Percentiles rank a stretch among this genome's conserved stretches.
These are phyloP conservation scores for Orestias chungarensis DNA, from an alignment of 2,797 vertebrate species.

Conservation along the genomic window DNA sequence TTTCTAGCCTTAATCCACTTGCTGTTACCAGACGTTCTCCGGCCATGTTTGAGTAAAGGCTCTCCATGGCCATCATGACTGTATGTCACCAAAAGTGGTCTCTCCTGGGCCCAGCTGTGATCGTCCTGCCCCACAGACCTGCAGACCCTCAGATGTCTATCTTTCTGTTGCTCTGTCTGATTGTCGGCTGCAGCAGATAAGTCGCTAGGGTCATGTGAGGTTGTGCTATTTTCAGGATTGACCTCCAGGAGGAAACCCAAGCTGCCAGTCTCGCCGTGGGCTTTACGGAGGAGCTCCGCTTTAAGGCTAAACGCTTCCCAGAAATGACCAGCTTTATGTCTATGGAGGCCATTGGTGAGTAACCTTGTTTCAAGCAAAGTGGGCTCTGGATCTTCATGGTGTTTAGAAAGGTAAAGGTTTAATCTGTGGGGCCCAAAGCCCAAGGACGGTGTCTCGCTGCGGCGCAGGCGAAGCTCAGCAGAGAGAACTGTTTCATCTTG, in stretches of 20 bases:
- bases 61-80: slow-evolving; percentile 82
- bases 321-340: slow-evolving; percentile 40
- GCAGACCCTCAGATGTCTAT: slow-evolving; percentile 77
- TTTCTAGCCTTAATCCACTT: slow-evolving; percentile 68
- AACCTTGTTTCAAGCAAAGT: slow-evolving; percentile 76
- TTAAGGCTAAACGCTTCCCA: slow-evolving; percentile 83
- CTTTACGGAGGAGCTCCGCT: slow-evolving; percentile 70
- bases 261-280: slow-evolving; percentile 51
- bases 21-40: slow-evolving; percentile 56
- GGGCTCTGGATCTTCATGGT: slow-evolving; percentile 53
- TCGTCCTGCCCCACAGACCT: slow-evolving; percentile 81
- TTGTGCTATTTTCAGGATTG: slow-evolving; percentile 68
- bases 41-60: slow-evolving; percentile 73
- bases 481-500: slow-evolving; percentile 82
- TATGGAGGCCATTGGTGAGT: slow-evolving; percentile 50
- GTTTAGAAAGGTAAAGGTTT: slow-evolving; percentile 76
- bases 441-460: slow-evolving; percentile 35
- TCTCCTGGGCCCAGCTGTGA: slow-evolving; percentile 81
- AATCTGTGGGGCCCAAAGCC: slow-evolving; percentile 67
- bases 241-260: slow-evolving; percentile 80
- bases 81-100: slow-evolving; percentile 85
- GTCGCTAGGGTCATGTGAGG: slow-evolving; percentile 30
- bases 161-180: slow-evolving; percentile 43
- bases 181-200: slow-evolving; percentile 23
- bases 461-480: slow-evolving; percentile 82